These are phyloP conservation scores for Unio pictorum DNA, from an alignment of 2,888 invertebrate species.

Conservation along the genomic window DNA sequence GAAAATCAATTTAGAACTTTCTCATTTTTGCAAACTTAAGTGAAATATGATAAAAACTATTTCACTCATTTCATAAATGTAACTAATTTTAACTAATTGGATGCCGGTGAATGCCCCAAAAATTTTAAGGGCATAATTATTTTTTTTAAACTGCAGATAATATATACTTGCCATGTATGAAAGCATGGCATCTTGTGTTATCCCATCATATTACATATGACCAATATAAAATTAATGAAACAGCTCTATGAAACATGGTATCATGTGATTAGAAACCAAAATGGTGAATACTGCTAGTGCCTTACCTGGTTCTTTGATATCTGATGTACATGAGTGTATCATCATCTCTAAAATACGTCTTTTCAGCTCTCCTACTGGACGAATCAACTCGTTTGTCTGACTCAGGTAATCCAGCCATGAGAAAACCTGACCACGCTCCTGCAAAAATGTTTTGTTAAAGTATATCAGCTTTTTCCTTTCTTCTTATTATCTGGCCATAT, in stretches of 20 bases:
- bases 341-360: constrained; percentile 77
- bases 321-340: constrained; percentile 76
- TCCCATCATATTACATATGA: not conserved
- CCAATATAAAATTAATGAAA: not conserved
- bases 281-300: constrained; percentile 3
- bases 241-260: not conserved
- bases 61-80: too few species aligned
- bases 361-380: constrained; percentile 75
- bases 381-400: constrained; percentile 75
- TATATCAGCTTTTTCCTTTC: too few species aligned
- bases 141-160: too few species aligned
- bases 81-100: too few species aligned
- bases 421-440: constrained; percentile 77
- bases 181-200: not conserved
- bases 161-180: too few species aligned
- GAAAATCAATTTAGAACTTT: too few species aligned
- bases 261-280: not conserved
- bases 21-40: too few species aligned
- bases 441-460: constrained; percentile 11
- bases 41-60: too few species aligned
- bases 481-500: too few species aligned
- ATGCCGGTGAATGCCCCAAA: too few species aligned
- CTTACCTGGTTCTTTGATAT: constrained; percentile 74
- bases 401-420: constrained; percentile 77
- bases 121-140: too few species aligned